A percentile compares a stretch with the other conserved stretches of the same genome.
These are phyloP conservation scores for Argyra leucocephala DNA, from an alignment of 2,888 invertebrate species.

Conservation along the genomic window DNA sequence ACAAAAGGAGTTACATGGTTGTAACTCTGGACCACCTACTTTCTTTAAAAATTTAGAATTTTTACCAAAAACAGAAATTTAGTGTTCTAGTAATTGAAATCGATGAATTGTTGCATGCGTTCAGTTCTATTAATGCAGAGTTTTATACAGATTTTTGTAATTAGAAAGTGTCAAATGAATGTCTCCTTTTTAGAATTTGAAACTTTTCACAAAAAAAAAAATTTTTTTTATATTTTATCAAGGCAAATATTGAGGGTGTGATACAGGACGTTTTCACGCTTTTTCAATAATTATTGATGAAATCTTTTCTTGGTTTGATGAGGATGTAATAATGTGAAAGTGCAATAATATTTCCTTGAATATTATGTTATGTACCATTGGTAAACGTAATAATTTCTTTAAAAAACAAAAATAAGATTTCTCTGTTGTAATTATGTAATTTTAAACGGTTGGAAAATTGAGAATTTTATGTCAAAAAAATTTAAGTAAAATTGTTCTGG, in stretches of 20 bases:
- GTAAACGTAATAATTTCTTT: too few species aligned
- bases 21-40: slow-evolving; percentile 11
- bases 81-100: too few species aligned
- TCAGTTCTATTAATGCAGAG: too few species aligned
- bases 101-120: too few species aligned
- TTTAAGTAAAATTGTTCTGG: too few species aligned
- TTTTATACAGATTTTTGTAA: too few species aligned
- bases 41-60: neutral
- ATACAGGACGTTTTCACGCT: neutral
- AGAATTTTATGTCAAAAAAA: too few species aligned
- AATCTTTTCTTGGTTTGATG: neutral
- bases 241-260: neutral
- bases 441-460: neutral
- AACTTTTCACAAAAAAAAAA: too few species aligned
- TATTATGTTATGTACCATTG: too few species aligned
- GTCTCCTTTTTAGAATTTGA: neutral
- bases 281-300: neutral
- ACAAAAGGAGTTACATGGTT: neutral
- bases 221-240: too few species aligned
- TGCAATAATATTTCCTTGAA: too few species aligned
- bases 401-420: too few species aligned
- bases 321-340: neutral
- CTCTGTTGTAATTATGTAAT: neutral
- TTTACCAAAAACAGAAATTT: neutral
- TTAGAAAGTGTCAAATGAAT: neutral